Evolutionary conservation across 2,113 vertebrate species (phyloP).

Genomic region (Laticauda laticaudata): DNA sequence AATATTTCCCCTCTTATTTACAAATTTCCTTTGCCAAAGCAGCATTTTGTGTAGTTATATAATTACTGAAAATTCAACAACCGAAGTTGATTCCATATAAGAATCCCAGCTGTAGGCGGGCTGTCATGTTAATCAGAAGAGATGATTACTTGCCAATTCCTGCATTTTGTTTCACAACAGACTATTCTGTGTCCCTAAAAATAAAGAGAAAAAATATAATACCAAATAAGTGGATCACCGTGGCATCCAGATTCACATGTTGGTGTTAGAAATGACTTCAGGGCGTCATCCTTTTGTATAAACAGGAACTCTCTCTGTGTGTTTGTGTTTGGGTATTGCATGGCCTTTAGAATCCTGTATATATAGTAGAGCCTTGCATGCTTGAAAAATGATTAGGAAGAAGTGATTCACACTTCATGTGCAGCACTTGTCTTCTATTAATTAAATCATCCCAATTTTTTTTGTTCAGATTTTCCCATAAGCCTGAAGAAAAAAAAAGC

Average conservation of each 20-base stretch:
- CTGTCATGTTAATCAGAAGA: slow-evolving; percentile 6
- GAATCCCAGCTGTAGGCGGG: slow-evolving; percentile 6
- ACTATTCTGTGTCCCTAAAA: neutral
- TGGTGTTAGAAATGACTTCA: neutral
- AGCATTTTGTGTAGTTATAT: slow-evolving; percentile 40
- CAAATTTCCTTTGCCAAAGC: slow-evolving; percentile 49
- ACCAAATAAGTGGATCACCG: neutral
- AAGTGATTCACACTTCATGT: neutral
- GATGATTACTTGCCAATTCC: neutral
- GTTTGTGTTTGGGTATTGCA: neutral
- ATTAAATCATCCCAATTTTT: neutral
- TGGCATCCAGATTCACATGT: neutral
- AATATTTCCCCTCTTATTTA: slow-evolving; percentile 24
- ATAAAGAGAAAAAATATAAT: too few relatives aligned
- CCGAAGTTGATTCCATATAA: slow-evolving; percentile 15
- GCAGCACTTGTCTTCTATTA: neutral
- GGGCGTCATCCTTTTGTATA: neutral
- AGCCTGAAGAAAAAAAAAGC: neutral
- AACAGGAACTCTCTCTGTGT: neutral
- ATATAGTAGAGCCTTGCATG: neutral
- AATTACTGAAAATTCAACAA: slow-evolving; percentile 34
- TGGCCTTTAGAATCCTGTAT: neutral
- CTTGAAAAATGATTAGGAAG: neutral
- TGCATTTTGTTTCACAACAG: neutral
- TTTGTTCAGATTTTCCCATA: neutral